Evolutionary conservation across 2,797 vertebrate species (phyloP).

Genomic region (Mus caroli): DNA sequence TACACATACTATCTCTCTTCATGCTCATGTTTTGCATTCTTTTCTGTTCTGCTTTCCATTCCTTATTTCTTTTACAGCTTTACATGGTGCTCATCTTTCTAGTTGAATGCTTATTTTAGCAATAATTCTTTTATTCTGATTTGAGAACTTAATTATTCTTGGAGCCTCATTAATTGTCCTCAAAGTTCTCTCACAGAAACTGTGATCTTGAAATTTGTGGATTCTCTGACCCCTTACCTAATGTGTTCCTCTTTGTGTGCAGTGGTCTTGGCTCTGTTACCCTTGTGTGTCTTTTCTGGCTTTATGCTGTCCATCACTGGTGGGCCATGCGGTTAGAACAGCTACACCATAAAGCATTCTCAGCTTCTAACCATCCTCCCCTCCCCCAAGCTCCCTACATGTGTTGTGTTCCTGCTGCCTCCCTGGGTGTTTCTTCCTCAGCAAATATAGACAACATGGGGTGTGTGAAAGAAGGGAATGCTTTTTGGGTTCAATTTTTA

Average conservation of each 20-base stretch:
- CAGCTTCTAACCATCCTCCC: not conserved
- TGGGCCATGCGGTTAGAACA: not conserved
- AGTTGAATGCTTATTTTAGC: slow-evolving; percentile 9
- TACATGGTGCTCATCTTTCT: not conserved
- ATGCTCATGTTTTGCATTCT: not conserved
- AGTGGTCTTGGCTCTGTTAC: not conserved
- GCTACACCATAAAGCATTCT: not conserved
- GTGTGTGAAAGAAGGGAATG: not conserved
- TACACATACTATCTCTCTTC: not conserved
- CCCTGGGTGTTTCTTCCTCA: not conserved
- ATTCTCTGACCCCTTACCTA: not conserved
- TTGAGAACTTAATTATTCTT: not conserved
- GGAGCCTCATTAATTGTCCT: not conserved
- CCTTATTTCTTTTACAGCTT: slow-evolving; percentile 21
- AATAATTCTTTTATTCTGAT: not conserved
- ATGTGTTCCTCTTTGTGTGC: not conserved
- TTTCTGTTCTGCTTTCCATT: not conserved
- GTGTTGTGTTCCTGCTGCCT: not conserved
- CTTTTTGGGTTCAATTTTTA: not conserved
- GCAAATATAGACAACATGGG: not conserved
- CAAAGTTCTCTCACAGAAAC: not conserved
- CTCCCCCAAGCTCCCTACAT: not conserved
- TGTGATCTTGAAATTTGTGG: not conserved
- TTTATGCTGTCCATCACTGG: rapidly evolving
- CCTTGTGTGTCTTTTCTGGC: not conserved